Evolutionary conservation across 2,113 vertebrate genomes (phyloP), one percentile per base, ranked within the genome.

Genomic region (Mesitornis unicolor): DNA sequence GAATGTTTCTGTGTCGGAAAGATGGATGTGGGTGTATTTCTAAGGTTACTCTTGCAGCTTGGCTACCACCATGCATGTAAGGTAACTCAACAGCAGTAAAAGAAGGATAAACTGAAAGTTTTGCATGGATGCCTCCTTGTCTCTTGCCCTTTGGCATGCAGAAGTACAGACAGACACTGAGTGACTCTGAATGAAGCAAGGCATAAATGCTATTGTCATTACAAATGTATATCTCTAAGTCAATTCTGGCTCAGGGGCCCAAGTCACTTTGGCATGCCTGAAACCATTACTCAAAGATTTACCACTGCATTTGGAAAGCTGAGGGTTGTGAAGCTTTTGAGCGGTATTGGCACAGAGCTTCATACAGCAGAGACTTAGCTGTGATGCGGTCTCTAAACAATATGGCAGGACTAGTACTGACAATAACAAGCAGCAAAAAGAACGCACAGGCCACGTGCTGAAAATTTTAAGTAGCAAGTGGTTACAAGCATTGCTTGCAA

Each of bases 271-370:
- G 84, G 43, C 74, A 78, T 56, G 16, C 79, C 68, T 87, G 78
- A 90, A 97, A 94, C 65, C 22, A 84, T 74, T 50, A 68, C 76
- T 89, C 71, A 35, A 68, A 89, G 69, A 73, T 75, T 95, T 92
- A 91, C 53, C 28, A 19, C 40, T 75, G 57, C 5, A 3, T 91
- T 87, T 87, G 84, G 67, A 96, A 93, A 87, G 81, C 73, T 3
- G 38, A 78, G 77, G 38, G 11, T 29, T 92, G 60, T n/a, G 50
- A 59, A 86, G 51, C 48, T 81, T 89, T 77, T 77, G 42, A 80
- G 60, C 9, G 1, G 19, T 43, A 19, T 31, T 89, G 77, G 69
- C 75, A 83, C 36, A 80, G 56, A 18, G 33, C 36, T 92, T 84
- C 40, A 47, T 24, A 84, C 38, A 74, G 64, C 11, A 4, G 59